These are phyloP conservation scores for Otocyon megalotis DNA, from an alignment of 2,113 vertebrate genomes.

Conservation along the genomic window DNA sequence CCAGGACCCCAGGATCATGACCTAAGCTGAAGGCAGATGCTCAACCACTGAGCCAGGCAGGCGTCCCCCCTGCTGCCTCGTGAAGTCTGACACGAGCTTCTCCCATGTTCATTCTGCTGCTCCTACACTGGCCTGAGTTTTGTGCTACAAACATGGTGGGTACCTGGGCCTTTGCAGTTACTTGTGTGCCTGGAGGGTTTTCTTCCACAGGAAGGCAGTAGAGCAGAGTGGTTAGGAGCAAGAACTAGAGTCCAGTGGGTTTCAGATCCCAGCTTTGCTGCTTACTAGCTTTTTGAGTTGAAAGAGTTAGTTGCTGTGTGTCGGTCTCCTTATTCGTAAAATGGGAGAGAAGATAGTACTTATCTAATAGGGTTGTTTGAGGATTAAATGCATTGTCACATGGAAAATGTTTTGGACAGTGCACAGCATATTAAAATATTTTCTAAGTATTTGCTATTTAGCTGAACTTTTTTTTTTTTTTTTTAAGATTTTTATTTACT, in stretches of 20 bases:
- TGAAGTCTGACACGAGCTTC: not conserved
- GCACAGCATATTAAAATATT: not conserved
- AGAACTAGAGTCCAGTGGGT: not conserved
- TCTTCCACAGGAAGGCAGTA: not conserved
- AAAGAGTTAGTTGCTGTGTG: not conserved
- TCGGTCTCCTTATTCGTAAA: not conserved
- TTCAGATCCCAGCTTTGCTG: not conserved
- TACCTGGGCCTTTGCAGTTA: not conserved
- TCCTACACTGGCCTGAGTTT: not conserved
- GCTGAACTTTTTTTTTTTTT: not conserved
- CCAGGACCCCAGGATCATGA: too few relatives aligned
- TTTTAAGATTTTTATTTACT: not conserved
- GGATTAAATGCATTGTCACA: not conserved
- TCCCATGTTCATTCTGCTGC: not conserved
- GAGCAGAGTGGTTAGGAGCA: not conserved
- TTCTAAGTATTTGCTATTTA: conserved; percentile 3
- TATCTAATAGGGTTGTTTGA: not conserved
- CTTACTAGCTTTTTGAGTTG: not conserved
- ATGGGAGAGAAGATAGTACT: not conserved
- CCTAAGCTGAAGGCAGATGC: too few relatives aligned
- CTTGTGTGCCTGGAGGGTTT: not conserved
- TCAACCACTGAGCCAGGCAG: too few relatives aligned
- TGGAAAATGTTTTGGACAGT: not conserved
- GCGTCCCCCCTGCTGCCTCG: not conserved
- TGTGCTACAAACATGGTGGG: not conserved